Evolutionary conservation across 2,888 invertebrate species (phyloP).

Genomic region (Papilio protenor): DNA sequence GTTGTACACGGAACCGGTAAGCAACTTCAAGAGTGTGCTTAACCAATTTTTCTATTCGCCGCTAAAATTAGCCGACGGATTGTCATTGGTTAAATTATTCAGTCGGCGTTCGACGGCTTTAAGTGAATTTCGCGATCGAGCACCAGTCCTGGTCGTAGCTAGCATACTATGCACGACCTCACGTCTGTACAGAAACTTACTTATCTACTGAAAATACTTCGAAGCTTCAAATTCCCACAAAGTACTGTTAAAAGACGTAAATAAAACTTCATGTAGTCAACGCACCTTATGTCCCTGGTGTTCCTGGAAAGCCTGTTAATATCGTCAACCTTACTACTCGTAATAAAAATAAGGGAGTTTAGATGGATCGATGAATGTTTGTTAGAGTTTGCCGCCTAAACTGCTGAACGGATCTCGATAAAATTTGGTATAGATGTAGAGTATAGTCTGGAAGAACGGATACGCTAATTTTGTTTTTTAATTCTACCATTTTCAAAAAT

Average conservation of each 20-base stretch:
- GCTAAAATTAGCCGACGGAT: conserved; percentile 80
- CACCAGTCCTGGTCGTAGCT: conserved; percentile 59
- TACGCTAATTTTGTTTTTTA: too few relatives aligned
- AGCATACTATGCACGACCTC: conserved; percentile 48
- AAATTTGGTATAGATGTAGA: too few relatives aligned
- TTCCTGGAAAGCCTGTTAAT: too few relatives aligned
- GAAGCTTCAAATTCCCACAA: not conserved
- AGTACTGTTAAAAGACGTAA: not conserved
- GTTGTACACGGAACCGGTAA: conserved; percentile 43
- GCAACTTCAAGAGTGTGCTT: conserved; percentile 45
- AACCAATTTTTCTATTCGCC: conserved; percentile 65
- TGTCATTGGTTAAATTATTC: conserved; percentile 84
- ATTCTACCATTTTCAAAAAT: too few relatives aligned
- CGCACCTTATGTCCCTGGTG: too few relatives aligned
- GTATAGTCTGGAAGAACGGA: too few relatives aligned
- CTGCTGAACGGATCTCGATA: too few relatives aligned
- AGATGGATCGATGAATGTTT: too few relatives aligned
- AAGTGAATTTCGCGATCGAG: conserved; percentile 82
- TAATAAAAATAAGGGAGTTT: too few relatives aligned
- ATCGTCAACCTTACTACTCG: too few relatives aligned
- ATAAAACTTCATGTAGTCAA: too few relatives aligned
- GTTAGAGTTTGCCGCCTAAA: too few relatives aligned
- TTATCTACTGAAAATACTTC: conserved; percentile 6
- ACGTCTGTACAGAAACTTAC: conserved; percentile 13
- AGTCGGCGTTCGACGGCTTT: conserved; percentile 74